Evolutionary conservation across 2,888 invertebrate species (phyloP), one percentile per base, ranked within the genome.

Genomic region (Coronaproctus castanopsis): DNA sequence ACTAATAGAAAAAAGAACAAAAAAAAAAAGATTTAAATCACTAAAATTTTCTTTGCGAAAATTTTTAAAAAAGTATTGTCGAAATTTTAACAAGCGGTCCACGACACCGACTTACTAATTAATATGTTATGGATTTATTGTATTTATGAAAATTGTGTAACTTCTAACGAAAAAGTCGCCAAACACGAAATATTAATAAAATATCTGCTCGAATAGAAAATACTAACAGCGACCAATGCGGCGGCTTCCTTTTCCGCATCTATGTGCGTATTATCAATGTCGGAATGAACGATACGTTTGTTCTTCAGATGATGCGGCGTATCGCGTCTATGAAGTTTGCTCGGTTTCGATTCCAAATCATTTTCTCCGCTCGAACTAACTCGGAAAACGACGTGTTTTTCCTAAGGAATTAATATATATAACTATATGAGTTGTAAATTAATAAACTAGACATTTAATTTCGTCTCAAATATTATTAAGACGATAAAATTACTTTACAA

Each of bases 251-350:
- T 83, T 69, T 83, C 83, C 73, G 79, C 78, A 71, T 81, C 80
- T 36, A 36, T 36, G 36, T 36, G 5, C 66, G 78, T 71, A 64
- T 78, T 74, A 64, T 77, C 72, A 63, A 72, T 70, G 58, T 77
- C 72, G 70, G 77, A 72, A 63, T 71, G 70, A 61, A 77, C 72
- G 68, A 96, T 87, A 70, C 96, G 83, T 73, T 96, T 96, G 77
- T 95, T 95, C 81, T 97, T 97, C 70, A 95, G 80, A 74, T 98
- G 96, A 78, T 99, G 97, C 55, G 98, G 98, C 21, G 98, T 98
- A 77, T 99, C 97, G 68, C 97, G 83, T 62, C 87, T 81, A 71
- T 89, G 85, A 63, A 92, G 80, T 62, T 82, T 78, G 68, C 80
- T 80, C 59, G 80, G 81, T 66, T 77, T 76, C 64, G 75, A 72